Evolutionary conservation across 1,140 invertebrate genomes (phyloP), one percentile per base, ranked within the genome.

Genomic region (Pogonomyrmex barbatus): DNA sequence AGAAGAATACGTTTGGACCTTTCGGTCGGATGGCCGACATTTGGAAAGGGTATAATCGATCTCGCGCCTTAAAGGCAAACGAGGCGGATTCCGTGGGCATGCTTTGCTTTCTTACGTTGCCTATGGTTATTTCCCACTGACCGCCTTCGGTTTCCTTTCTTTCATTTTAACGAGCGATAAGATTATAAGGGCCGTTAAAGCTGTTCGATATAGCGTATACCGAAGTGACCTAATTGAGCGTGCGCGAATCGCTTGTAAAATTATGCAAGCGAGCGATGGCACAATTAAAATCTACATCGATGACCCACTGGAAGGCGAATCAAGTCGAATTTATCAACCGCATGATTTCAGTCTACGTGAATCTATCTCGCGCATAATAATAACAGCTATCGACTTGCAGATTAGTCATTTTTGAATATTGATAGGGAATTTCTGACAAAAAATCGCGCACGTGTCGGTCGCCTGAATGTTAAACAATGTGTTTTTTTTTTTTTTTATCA

Each of bases 11-110:
- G 65, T 17, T 63, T 62, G 45, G 79, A n/a, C 33, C 78, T 88
- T 70, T 86, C 70, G 76, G 50, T 88, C 76, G 76, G 24, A 79
- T 87, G 84, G 39, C 77, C 87, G 87, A 89, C 60, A 89, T 90
- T 89, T 89, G 24, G 12, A 89, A 87, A 90, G 78, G 85, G 76
- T 87, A 75, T 65, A 71, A 89, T 89, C 88, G 88, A 90, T 90
- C 78, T 36, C 50, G 52, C 45, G 47, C 47, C 78, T 88, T 86
- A 76, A 70, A 88, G 76, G 75, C 81, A 76, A 85, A 63, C 50
- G 47, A 68, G 47, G 33, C 68, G 63, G 10, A 39, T 50, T n/a
- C 30, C 60, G 58, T 84, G 68, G 52, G 86, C 86, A 89, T 79
- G 77, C 82, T 24, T 89, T 83, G 79, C 77, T 87, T 85, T 71